Evolutionary conservation across 2,888 invertebrate genomes (phyloP), one percentile per base, ranked within the genome.

Genomic region (Andrena marginata): DNA sequence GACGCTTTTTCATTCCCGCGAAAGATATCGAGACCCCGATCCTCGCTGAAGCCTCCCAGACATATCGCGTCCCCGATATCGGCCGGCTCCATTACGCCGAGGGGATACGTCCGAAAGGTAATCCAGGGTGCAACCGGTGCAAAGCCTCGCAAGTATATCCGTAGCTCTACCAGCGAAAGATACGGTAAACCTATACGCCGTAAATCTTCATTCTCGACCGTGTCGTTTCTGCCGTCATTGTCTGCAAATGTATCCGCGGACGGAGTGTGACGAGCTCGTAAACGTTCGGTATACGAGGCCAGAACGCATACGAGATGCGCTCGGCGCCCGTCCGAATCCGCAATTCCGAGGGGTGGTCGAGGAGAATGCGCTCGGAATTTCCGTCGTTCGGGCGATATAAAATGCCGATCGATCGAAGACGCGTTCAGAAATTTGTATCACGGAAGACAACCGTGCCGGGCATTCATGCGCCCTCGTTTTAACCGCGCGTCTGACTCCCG

Each of bases 131-230:
- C 68, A 23, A 78, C 60, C 72, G 54, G 23, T 29, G 48, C 29
- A 20, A 68, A 33, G 60, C 10, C 48, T 10, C 13, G 20, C 26
- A 31, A 54, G 60, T 23, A n/a, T 42, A 56, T 68, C 13, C 33
- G 35, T 29, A 23, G 60, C 63, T 80, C 63, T 64, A 42, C 65
- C 68, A 60, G 64, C 75, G 68, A 76, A n/a, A 79, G 77, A 63
- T 63, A 65, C 80, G 63, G 49, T 26, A 64, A 85, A 74, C 73
- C 83, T 74, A 82, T 82, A 77, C 26, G 65, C 78, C 65, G 72
- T 87, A 82, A 84, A 78, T 84, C 80, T 84, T 78, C 76, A 62
- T 75, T 63, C 74, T 69, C 20, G 23, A n/a, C 62, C 71, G 59
- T 62, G 63, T 56, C 70, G 64, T 60, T 59, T 59, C 16, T 51